Conservation (phyloP, 2,113 vertebrate genomes). For the Dolichallabes microphthalmus region DNA sequence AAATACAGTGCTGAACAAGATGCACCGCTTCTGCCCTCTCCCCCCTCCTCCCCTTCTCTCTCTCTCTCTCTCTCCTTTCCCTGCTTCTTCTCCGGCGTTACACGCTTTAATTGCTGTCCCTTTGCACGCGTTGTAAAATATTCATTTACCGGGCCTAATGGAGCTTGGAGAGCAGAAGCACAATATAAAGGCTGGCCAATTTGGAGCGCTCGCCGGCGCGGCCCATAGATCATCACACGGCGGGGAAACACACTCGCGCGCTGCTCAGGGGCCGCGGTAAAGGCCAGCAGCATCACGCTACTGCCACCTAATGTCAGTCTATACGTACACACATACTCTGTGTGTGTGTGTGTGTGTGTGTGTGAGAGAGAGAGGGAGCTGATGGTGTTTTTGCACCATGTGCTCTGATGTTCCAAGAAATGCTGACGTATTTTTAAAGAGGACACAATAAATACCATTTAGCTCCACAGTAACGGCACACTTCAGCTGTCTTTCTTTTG, state of each 20-base stretch:
- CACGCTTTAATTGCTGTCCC: conserved; percentile 62
- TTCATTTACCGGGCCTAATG: conserved; percentile 63
- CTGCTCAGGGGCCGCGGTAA: conserved; percentile 50
- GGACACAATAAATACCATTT: conserved; percentile 3
- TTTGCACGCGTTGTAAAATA: conserved; percentile 63
- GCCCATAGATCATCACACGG: conserved; percentile 53
- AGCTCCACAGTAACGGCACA: background rate
- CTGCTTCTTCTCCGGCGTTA: conserved; percentile 51
- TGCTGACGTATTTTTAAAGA: background rate
- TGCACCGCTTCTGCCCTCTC: conserved; percentile 21
- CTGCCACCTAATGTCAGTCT: conserved; percentile 86
- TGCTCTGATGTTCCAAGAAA: background rate
- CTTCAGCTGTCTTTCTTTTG: background rate
- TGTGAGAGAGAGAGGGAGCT: no score
- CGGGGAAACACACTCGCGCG: conserved; percentile 41
- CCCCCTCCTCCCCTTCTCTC: background rate
- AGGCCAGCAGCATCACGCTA: conserved; percentile 79
- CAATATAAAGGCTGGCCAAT: conserved; percentile 60
- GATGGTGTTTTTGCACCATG: background rate
- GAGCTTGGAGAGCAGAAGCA: conserved; percentile 60
- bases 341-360: no score
- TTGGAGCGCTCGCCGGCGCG: conserved; percentile 51
- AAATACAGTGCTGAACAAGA: conserved; percentile 34
- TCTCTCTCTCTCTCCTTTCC: conserved; percentile 19
- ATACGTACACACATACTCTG: background rate